phyloP scores from a whole-genome alignment of 2,113 vertebrate genomes.

The Puffinus mauretanicus region DNA sequence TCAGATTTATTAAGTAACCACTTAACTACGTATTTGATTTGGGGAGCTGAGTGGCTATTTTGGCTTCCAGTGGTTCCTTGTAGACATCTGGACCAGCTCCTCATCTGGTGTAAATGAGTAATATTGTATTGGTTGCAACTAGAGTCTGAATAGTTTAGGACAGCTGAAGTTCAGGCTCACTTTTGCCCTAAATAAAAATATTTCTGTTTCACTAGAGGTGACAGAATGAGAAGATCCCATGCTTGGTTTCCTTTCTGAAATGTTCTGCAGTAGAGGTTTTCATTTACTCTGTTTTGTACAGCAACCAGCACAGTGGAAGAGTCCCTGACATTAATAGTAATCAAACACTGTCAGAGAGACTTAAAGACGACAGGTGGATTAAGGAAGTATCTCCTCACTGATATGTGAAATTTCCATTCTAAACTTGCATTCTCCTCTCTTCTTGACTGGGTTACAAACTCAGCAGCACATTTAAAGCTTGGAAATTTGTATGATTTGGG shows the following conservation, averaged over 20 bases:
- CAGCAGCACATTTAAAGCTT: neutral
- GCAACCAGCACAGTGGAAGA: neutral
- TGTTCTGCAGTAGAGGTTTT: neutral
- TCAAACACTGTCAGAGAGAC: fast-evolving
- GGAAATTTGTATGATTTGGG: neutral
- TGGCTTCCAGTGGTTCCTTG: neutral
- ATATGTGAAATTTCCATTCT: neutral
- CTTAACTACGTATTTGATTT: neutral
- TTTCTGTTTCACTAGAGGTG: neutral
- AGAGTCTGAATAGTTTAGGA: neutral
- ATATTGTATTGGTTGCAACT: neutral
- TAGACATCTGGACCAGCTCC: neutral
- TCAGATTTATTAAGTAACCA: neutral
- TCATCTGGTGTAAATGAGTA: neutral
- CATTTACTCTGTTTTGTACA: neutral
- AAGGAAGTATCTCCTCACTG: neutral
- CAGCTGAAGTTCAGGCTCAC: neutral
- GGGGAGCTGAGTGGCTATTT: neutral
- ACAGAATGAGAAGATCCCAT: neutral
- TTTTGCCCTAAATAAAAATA: neutral
- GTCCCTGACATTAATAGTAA: neutral
- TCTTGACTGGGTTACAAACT: neutral
- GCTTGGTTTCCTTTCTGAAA: neutral
- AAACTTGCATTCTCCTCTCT: neutral
- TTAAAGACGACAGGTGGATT: neutral